Evolutionary conservation across 2,113 vertebrate genomes (phyloP), one percentile per base, ranked within the genome.

Genomic region (Tychaedon coryphoeus): DNA sequence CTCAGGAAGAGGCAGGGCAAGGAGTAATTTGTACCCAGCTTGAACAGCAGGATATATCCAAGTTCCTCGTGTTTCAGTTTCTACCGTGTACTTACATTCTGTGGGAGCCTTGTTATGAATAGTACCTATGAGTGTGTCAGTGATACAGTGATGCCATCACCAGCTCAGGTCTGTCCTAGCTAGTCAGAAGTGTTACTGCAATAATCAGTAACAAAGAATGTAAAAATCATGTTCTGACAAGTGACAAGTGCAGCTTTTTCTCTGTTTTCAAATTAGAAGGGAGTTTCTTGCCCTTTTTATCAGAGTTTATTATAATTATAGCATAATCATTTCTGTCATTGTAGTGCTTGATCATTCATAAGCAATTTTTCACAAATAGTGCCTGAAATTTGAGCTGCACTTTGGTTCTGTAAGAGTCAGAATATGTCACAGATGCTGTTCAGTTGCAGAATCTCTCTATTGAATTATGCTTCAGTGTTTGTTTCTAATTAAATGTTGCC

Each of bases 301-400:
- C 45, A 43, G 38, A 26, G 15, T 91, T 69, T 47, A 23, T 91
- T 66, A 23, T 86, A 42, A 80, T 80, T 58, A 66, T 53, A 79
- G 26, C 0, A 0, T 29, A 38, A 69, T 75, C 0, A 36, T 48
- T 86, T 75, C 38, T 78, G 45, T 47, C 8, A 14, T 4, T 57
- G 16, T 64, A 48, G 18, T 51, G 29, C 42, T 81, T 73, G 47
- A 47, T 89, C n/a, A 47, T 50, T 70, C 60, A 26, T 74, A 73
- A 88, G n/a, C 50, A 57, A 17, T 57, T 92, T 88, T 69, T 48
- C 60, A 16, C 19, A 36, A 79, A 12, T 3, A 89, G n/a, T 6
- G 1, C 31, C 34, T 34, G 25, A 74, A 90, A 78, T 81, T 38
- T 43, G 38, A 92, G 74, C 48, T 42, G 29, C 38, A 19, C 31